Conservation (phyloP, 2,113 vertebrate genomes). For the Ranitomeya imitator region DNA sequence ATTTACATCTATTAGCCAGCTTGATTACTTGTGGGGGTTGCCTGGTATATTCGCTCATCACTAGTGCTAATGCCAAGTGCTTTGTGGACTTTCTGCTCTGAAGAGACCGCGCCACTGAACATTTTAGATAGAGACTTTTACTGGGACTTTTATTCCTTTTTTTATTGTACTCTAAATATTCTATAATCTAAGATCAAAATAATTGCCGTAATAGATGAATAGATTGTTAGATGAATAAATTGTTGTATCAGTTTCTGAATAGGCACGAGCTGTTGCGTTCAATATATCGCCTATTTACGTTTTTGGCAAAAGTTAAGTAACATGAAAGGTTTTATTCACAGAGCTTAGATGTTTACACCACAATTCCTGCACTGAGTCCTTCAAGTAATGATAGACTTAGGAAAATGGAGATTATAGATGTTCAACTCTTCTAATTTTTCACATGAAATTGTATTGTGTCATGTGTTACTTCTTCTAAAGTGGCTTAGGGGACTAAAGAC, state of each 20-base stretch:
- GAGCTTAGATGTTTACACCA: conserved; percentile 13
- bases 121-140: too few relatives aligned
- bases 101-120: too few relatives aligned
- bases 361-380: background rate
- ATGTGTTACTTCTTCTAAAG: too few relatives aligned
- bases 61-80: too few relatives aligned
- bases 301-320: background rate
- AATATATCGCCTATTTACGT: background rate
- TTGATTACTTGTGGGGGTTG: too few relatives aligned
- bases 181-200: background rate
- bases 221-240: conserved; percentile 19
- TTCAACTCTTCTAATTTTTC: background rate
- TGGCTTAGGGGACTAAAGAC: too few relatives aligned
- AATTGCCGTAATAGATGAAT: conserved; percentile 28
- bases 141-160: too few relatives aligned
- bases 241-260: conserved; percentile 12
- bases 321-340: background rate
- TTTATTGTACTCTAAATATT: too few relatives aligned
- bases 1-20: too few relatives aligned
- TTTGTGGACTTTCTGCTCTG: too few relatives aligned
- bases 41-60: too few relatives aligned
- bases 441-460: background rate
- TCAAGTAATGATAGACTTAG: background rate
- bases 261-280: conserved; percentile 4
- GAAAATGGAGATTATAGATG: background rate